Base-by-base conservation (phyloP, 1,140 invertebrate species). In the Drosophila baimaii region DNA sequence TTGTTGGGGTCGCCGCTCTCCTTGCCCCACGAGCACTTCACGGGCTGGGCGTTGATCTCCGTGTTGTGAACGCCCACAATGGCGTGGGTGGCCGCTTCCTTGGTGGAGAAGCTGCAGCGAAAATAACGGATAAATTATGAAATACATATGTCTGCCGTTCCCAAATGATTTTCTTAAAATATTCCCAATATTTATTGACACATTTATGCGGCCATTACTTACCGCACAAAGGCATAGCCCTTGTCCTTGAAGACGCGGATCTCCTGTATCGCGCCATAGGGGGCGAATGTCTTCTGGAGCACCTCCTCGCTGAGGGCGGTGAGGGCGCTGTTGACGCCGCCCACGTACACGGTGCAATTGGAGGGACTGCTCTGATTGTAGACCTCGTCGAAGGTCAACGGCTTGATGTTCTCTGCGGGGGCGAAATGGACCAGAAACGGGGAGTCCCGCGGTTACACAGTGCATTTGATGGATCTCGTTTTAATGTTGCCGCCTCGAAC, bases 21-120 rank as follows among this genome's bases (percentile, higher is more conserved):
- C 93, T 99, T 99, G 46, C 99, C 99, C 99, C 99, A 99, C 77
- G 98, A 99, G 93, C 98, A 99, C 93, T 99, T 99, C n/a, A 99
- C 98, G 5, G 95, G 95, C 92, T 99, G 97, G 3, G 98, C 98
- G 92, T 97, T 98, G 59, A 99, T 96, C 91, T 99, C 98, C 15
- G 97, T 97, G 92, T 99, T 99, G 93, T 99, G 98, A 19, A 99
- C 97, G 19, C 96, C 97, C 49, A 99, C 97, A 76, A 99, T 99
- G 55, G 99, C 99, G 92, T 99, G 97, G 35, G 98, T 98, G 33
- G 99, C 99, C 55, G 97, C 96, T 93, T 99, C 98, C 93, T 99
- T 99, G 49, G 97, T 98, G 12, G 97, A 96, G 93, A 99, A 99
- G 93, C 98, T 99, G 47, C 15, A 0, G 3, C 5, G 21, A n/a